Percentiles rank a stretch among this genome's conserved stretches.
Conservation (phyloP, 2,797 vertebrate genomes). For the Podarcis lilfordi region DNA sequence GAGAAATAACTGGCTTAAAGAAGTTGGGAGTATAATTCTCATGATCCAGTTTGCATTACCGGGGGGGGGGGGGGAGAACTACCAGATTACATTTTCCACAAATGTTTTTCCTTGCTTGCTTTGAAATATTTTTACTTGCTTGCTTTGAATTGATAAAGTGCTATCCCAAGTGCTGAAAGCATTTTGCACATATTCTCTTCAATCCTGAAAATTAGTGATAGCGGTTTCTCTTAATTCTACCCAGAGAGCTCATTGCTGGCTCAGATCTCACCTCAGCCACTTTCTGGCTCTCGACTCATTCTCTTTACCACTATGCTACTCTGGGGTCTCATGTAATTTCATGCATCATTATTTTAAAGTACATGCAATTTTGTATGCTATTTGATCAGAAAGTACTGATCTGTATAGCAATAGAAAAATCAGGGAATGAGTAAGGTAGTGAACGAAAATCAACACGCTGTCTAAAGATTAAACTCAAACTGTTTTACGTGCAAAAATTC, state of each 20-base stretch:
- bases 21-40: not conserved
- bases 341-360: constrained; percentile 30
- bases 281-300: not conserved
- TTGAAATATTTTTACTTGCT: not conserved
- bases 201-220: not conserved
- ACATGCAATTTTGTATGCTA: constrained; percentile 28
- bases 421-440: constrained; percentile 39
- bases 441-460: constrained; percentile 61
- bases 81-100: not conserved
- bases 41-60: not conserved
- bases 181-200: not conserved
- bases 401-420: constrained; percentile 35
- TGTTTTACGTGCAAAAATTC: constrained; percentile 69
- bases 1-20: not conserved
- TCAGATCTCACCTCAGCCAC: not conserved
- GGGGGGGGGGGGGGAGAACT: not conserved
- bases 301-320: not conserved
- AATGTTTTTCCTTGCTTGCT: not conserved
- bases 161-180: not conserved
- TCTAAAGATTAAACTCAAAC: constrained; percentile 64
- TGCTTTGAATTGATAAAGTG: not conserved
- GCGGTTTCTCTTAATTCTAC: not conserved
- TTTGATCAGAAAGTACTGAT: constrained; percentile 35
- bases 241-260: not conserved
- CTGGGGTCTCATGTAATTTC: not conserved